Conservation (phyloP, 1,140 invertebrate genomes). For the Diachasmimorpha longicaudata region DNA sequence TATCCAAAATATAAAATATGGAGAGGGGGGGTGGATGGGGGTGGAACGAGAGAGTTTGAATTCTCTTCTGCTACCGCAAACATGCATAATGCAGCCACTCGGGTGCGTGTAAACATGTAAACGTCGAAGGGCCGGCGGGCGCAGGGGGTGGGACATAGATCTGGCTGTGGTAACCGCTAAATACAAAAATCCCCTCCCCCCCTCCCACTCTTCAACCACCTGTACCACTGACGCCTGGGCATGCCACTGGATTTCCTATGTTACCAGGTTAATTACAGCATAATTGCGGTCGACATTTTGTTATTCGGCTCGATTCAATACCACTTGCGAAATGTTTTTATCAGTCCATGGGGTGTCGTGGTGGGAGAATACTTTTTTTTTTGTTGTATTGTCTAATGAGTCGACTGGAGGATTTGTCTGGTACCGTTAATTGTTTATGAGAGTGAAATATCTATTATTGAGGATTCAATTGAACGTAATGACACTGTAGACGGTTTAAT, state of each 20-base stretch:
- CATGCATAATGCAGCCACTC: slow-evolving; percentile 61
- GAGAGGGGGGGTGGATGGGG: not conserved
- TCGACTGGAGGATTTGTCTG: not conserved
- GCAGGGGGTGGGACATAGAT: not conserved
- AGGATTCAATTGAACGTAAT: not conserved
- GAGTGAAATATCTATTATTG: not conserved
- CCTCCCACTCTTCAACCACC: slow-evolving; percentile 49
- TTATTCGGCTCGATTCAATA: slow-evolving; percentile 39
- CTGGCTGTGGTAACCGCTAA: slow-evolving; percentile 54
- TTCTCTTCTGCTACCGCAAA: slow-evolving; percentile 63
- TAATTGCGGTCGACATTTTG: slow-evolving; percentile 63
- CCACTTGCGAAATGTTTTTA: not conserved
- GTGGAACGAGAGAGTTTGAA: slow-evolving; percentile 48
- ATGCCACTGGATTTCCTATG: slow-evolving; percentile 25
- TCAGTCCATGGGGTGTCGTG: not conserved
- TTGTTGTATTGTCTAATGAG: not conserved
- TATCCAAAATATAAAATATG: not conserved
- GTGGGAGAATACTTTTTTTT: too few relatives aligned
- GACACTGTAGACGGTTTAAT: not conserved
- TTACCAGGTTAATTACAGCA: slow-evolving; percentile 62
- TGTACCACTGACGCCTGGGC: slow-evolving; percentile 44
- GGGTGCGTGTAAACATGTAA: slow-evolving; percentile 59
- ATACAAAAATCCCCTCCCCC: slow-evolving; percentile 59
- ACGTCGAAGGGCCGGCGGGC: slow-evolving; percentile 43
- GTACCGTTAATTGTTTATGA: not conserved